These are phyloP conservation scores for Sula dactylatra DNA, from an alignment of 2,113 vertebrate genomes.

Conservation along the genomic window DNA sequence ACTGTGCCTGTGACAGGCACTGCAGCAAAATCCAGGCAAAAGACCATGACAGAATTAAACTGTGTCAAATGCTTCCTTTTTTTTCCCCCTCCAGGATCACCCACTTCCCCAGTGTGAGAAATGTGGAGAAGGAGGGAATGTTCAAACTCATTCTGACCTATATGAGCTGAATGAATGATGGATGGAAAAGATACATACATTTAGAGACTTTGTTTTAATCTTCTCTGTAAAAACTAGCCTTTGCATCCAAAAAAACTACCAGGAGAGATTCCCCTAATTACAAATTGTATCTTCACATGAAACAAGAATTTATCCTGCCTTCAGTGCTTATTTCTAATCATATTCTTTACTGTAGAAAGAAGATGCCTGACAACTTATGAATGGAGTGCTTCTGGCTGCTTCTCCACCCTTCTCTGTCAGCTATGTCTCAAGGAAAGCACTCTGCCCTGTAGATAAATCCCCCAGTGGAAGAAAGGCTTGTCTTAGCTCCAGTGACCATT, in stretches of 20 bases:
- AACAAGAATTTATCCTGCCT: neutral
- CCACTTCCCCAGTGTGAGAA: neutral
- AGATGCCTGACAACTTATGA: neutral
- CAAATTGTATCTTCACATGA: neutral
- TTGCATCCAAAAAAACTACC: neutral
- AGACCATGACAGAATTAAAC: neutral
- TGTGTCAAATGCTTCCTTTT: neutral
- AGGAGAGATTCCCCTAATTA: neutral
- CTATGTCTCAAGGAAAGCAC: neutral
- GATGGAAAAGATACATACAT: neutral
- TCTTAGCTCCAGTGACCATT: neutral
- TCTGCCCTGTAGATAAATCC: neutral
- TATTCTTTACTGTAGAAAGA: neutral
- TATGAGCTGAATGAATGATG: neutral
- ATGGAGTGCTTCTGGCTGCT: neutral
- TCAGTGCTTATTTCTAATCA: neutral
- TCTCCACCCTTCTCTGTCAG: neutral
- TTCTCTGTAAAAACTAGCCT: neutral
- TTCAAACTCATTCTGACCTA: neutral
- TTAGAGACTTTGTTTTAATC: neutral
- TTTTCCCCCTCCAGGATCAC: neutral
- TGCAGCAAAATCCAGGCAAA: constrained; percentile 15
- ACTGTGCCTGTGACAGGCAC: neutral
- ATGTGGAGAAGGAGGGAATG: neutral
- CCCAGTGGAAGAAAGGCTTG: neutral